These are phyloP conservation scores for Melanostigma gelatinosum DNA, from an alignment of 2,113 vertebrate genomes.

Conservation along the genomic window DNA sequence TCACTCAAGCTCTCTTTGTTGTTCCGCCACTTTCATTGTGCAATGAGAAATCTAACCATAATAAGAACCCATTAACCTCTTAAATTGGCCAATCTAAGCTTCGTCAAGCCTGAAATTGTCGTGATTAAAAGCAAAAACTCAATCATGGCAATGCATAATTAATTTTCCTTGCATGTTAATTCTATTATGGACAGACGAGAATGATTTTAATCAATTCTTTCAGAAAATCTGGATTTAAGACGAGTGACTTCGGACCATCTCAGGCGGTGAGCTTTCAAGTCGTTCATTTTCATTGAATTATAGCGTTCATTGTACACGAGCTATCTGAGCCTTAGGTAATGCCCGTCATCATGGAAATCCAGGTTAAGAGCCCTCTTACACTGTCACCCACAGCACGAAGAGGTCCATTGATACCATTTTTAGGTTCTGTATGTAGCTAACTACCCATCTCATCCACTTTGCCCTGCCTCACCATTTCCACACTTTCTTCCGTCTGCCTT, in stretches of 20 bases:
- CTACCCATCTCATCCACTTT: constrained; percentile 20
- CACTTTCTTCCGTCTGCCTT: constrained; percentile 54
- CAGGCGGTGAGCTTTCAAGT: neutral
- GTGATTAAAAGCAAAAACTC: constrained; percentile 83
- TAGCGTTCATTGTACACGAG: constrained; percentile 41
- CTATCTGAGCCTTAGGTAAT: constrained; percentile 14
- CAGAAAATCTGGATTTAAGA: constrained; percentile 58
- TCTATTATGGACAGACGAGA: constrained; percentile 72
- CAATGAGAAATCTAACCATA: constrained; percentile 70
- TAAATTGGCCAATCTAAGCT: constrained; percentile 83
- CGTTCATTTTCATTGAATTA: constrained; percentile 38
- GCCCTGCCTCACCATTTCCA: constrained; percentile 27
- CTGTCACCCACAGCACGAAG: neutral
- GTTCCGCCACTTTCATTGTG: constrained; percentile 55
- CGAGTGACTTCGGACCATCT: constrained; percentile 24
- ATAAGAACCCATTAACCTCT: constrained; percentile 82
- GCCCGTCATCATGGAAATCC: constrained; percentile 32
- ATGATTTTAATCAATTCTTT: constrained; percentile 67
- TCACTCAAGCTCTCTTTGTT: constrained; percentile 52
- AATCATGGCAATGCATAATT: constrained; percentile 80
- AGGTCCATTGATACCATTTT: constrained; percentile 26
- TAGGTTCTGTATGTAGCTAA: constrained; percentile 10
- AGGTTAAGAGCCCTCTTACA: constrained; percentile 16
- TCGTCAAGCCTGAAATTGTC: constrained; percentile 86
- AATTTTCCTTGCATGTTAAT: constrained; percentile 80